Base-by-base conservation (phyloP, 53 echinoderm and acorn worm genomes). In the Henricia sp. region DNA sequence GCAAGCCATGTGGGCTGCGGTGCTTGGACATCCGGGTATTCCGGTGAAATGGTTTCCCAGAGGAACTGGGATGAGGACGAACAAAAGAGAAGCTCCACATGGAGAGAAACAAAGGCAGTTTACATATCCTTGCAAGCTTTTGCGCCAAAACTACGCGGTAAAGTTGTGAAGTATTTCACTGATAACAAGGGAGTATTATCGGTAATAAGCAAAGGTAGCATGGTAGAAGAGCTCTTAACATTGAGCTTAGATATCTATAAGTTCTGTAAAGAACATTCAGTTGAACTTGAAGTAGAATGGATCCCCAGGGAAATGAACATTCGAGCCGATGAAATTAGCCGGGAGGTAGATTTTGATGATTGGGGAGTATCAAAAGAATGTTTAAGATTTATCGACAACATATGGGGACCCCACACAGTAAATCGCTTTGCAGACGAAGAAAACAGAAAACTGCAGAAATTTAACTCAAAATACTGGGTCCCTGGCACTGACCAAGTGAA, bases 371-470 rank as follows among this genome's bases (percentile, higher is more conserved):
- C 86, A 0, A 1, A 5, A 1, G 34, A 17, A 29, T 85, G 72
- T 24, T 85, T 85, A 48, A 25, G 19, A 21, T 74, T 73, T 24
- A 59, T 85, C 1, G 64, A 85, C 25, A 71, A 60, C 2, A 32
- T 78, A 14, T 90, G 73, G 90, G n/a, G 90, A 6, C 90, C 86
- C 24, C 86, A 86, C 67, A 52, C 90, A 26, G 80, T 90, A 6
- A 86, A 90, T 54, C 40, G 90, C 0, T 90, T 90, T 85, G 86
- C 90, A 24, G 72, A 78, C n/a, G n/a, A n/a, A n/a, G n/a, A n/a
- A n/a, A n/a, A n/a, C n/a, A n/a, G n/a, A n/a, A n/a, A n/a, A n/a
- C n/a, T n/a, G n/a, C n/a, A n/a, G n/a, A n/a, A n/a, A n/a, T n/a
- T n/a, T n/a, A n/a, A n/a, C 43, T 76, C 77, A 2, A 76, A 64